Base-by-base conservation (phyloP, 1,140 invertebrate species). In the Gryllus bimaculatus region DNA sequence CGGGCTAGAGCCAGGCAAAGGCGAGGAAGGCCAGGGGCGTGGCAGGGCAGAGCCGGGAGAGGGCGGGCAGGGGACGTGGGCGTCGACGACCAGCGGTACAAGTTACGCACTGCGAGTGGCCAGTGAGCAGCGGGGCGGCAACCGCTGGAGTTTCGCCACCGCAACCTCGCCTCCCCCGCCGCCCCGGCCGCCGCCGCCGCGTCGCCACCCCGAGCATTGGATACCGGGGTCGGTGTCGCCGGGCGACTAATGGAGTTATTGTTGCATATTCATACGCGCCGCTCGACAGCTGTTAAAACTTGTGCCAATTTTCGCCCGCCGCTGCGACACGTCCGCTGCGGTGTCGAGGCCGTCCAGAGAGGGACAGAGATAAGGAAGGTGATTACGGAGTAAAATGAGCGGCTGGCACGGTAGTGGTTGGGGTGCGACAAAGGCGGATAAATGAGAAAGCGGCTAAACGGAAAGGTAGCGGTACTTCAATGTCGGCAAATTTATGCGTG, bases 241-340 rank as follows among this genome's bases (percentile, higher is more conserved):
- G 54, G 10, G 54, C 54, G 54, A 66, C 54, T 66, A 66, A 66
- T 66, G 54, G 54, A 66, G 54, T 66, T 66, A 66, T 66, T 66
- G 54, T 66, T 66, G 54, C 54, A 66, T 66, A 66, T 66, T 66
- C 54, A 66, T 66, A 66, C 54, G 54, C 54, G 54, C 54, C 54
- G 2, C 54, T 18, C 54, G 54, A 66, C 54, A 66, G 54, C 54
- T 66, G 54, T 66, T 66, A 66, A 66, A 66, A 66, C 54, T 66
- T 66, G 54, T 66, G 54, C 54, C 54, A 66, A 66, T 66, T 66
- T 66, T 18, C 54, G 54, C 54, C 10, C 10, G 54, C 54, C 54
- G 54, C 54, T 10, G 10, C 54, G 54, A 39, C 54, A 66, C 54
- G 18, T 66, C 54, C 54, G 54, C 54, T 18, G 54, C 10, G 18